Conservation (phyloP, 2,797 vertebrate species). For the Enteromius fasciolatus region DNA sequence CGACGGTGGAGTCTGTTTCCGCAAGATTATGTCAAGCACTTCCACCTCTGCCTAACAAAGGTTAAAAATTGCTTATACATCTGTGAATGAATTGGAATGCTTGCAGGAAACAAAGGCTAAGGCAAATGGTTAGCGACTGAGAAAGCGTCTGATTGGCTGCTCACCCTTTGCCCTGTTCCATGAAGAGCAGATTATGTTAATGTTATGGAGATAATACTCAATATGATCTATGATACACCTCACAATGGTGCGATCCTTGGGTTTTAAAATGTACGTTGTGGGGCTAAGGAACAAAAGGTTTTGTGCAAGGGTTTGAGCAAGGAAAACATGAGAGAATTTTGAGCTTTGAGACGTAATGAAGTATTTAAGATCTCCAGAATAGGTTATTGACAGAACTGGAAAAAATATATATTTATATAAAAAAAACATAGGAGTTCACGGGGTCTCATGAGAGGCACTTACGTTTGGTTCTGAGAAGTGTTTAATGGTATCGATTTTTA, state of each 20-base stretch:
- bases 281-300: slow-evolving; percentile 37
- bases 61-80: slow-evolving; percentile 83
- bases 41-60: slow-evolving; percentile 82
- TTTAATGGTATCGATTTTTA: slow-evolving; percentile 84
- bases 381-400: slow-evolving; percentile 78
- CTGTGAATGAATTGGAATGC: slow-evolving; percentile 83
- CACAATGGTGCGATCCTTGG: slow-evolving; percentile 6
- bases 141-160: slow-evolving; percentile 68
- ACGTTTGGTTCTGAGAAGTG: slow-evolving; percentile 71
- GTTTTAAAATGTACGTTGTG: slow-evolving; percentile 13
- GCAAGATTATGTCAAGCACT: slow-evolving; percentile 81
- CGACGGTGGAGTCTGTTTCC: slow-evolving; percentile 72
- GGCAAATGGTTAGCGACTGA: slow-evolving; percentile 63
- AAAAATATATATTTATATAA: slow-evolving; percentile 60
- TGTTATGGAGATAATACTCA: slow-evolving; percentile 35
- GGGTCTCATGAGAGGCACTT: slow-evolving; percentile 74
- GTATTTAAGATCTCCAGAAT: slow-evolving; percentile 79
- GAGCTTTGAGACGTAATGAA: slow-evolving; percentile 75
- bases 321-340: slow-evolving; percentile 62
- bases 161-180: slow-evolving; percentile 24
- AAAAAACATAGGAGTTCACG: slow-evolving; percentile 68
- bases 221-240: slow-evolving; percentile 39
- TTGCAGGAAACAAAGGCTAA: slow-evolving; percentile 74
- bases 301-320: slow-evolving; percentile 18
- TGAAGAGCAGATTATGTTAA: slow-evolving; percentile 44